A percentile compares a stretch with the other conserved stretches of the same genome.
Evolutionary conservation across 2,888 invertebrate species (phyloP).

Genomic region (Ctenicera cuprea): DNA sequence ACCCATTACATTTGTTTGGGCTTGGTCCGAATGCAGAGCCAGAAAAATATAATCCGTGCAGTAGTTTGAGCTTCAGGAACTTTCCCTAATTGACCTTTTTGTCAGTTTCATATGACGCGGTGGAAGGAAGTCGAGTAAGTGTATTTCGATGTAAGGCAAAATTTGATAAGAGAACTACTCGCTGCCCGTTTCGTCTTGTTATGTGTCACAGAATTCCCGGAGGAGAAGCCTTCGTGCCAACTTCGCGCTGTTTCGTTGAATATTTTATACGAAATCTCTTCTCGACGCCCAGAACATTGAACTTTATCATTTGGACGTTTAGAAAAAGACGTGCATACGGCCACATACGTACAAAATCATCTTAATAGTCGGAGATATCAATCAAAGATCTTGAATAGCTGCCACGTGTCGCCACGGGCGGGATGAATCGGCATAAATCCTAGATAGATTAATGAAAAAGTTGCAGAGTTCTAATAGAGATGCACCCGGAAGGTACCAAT

Average conservation of each 20-base stretch:
- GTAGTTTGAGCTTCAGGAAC: background rate
- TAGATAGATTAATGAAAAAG: conserved; percentile 67
- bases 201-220: conserved; percentile 49
- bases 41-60: conserved; percentile 9
- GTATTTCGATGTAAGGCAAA: conserved; percentile 53
- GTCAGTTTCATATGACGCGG: conserved; percentile 42
- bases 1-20: background rate
- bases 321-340: background rate
- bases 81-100: conserved; percentile 38
- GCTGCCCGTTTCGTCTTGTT: conserved; percentile 52
- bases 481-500: conserved; percentile 65
- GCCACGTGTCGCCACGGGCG: conserved; percentile 79
- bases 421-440: conserved; percentile 66
- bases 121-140: conserved; percentile 49
- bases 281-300: conserved; percentile 36
- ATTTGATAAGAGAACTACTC: conserved; percentile 54
- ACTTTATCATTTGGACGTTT: conserved; percentile 36
- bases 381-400: conserved; percentile 39
- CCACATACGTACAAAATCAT: background rate
- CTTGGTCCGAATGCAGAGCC: background rate
- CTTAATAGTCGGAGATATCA: conserved; percentile 30
- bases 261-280: conserved; percentile 53
- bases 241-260: conserved; percentile 47
- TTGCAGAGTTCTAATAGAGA: conserved; percentile 65
- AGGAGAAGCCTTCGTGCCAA: conserved; percentile 50